Percentiles rank a stretch among this genome's conserved stretches.
These are phyloP conservation scores for Platynereis dumerilii DNA, from an alignment of 2,888 invertebrate species.

Conservation along the genomic window DNA sequence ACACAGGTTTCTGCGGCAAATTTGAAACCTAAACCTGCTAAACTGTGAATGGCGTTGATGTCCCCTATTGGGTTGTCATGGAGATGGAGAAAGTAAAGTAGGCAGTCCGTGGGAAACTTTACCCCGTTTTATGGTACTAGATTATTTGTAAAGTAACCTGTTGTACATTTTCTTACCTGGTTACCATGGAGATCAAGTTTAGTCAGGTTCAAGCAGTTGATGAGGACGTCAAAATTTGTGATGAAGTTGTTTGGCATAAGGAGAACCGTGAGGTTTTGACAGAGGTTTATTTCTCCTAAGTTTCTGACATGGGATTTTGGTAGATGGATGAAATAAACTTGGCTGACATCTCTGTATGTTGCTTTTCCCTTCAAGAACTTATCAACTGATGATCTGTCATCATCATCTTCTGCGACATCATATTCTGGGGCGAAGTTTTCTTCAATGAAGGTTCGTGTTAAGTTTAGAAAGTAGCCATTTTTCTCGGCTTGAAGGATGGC, in stretches of 20 bases:
- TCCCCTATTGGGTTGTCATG: conserved; percentile 62
- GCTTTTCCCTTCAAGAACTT: conserved; percentile 3
- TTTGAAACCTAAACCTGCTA: too few species aligned
- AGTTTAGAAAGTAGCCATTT: conserved; percentile 49
- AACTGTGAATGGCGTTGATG: conserved; percentile 54
- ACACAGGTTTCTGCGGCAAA: too few species aligned
- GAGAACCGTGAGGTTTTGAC: conserved; percentile 52
- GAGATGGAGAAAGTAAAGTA: conserved; percentile 55
- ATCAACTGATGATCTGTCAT: background rate
- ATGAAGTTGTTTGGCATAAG: conserved; percentile 57
- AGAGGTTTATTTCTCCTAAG: conserved; percentile 54
- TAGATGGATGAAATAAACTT: conserved; percentile 46
- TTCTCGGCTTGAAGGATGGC: conserved; percentile 52
- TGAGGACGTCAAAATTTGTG: conserved; percentile 52
- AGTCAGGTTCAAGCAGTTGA: conserved; percentile 51
- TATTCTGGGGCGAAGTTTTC: conserved; percentile 36
- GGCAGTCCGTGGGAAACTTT: too few species aligned
- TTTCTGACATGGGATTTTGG: conserved; percentile 49
- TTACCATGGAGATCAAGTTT: conserved; percentile 60
- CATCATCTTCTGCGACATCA: background rate
- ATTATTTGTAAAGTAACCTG: too few species aligned
- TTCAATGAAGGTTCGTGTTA: conserved; percentile 45
- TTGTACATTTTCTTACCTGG: too few species aligned
- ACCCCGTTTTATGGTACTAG: too few species aligned
- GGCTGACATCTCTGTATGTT: conserved; percentile 42